These are phyloP conservation scores for Chrysolina haemoptera DNA, from an alignment of 2,888 invertebrate species.

Conservation along the genomic window DNA sequence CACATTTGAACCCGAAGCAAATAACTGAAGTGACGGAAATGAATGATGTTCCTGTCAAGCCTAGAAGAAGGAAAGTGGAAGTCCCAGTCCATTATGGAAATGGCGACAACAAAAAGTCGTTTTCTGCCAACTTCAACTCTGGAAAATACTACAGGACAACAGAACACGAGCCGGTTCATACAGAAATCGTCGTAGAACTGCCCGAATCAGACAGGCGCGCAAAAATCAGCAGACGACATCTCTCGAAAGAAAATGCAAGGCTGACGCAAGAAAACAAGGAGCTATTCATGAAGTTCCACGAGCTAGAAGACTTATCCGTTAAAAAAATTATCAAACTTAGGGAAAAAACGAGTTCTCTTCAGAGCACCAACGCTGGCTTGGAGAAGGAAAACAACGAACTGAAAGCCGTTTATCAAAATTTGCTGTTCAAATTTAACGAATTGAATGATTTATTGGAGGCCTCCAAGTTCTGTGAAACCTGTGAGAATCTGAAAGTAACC, in stretches of 20 bases:
- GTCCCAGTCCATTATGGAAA: conserved; percentile 62
- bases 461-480: conserved; percentile 68
- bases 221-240: conserved; percentile 58
- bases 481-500: conserved; percentile 69
- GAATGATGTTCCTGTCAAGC: conserved; percentile 55
- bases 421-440: conserved; percentile 72
- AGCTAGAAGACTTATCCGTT: conserved; percentile 69
- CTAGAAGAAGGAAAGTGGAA: conserved; percentile 59
- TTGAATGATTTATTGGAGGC: conserved; percentile 71
- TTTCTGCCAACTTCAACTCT: conserved; percentile 62
- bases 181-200: conserved; percentile 56
- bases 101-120: conserved; percentile 53
- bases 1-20: not conserved
- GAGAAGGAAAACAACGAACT: conserved; percentile 76
- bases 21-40: not conserved
- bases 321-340: conserved; percentile 77
- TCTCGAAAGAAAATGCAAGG: conserved; percentile 72
- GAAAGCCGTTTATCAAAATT: conserved; percentile 71
- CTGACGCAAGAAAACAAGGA: conserved; percentile 72
- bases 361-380: conserved; percentile 76
- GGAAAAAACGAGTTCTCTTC: conserved; percentile 74
- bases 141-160: conserved; percentile 44
- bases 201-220: conserved; percentile 50
- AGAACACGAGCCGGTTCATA: conserved; percentile 32
- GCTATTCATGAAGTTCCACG: conserved; percentile 72